These are phyloP conservation scores for Phorcus lineatus DNA, from an alignment of 2,888 invertebrate species.

Conservation along the genomic window DNA sequence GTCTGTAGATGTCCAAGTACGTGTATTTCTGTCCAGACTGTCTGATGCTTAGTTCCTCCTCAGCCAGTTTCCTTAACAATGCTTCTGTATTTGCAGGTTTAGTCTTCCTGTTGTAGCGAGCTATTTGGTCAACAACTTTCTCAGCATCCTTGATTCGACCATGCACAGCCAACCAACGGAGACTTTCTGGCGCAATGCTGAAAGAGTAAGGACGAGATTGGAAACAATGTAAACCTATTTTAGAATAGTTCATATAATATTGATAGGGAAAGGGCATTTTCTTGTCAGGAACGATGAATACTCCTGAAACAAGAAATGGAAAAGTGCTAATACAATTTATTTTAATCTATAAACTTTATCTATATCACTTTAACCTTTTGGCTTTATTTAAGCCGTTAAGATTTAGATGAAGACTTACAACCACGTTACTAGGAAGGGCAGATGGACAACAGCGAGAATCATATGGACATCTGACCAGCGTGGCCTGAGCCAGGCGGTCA, in stretches of 20 bases:
- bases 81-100: slow-evolving; percentile 39
- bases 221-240: no score
- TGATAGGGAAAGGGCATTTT: no score
- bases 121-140: slow-evolving; percentile 35
- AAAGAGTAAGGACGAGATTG: no score
- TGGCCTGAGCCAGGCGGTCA: not conserved
- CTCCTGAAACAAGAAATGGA: no score
- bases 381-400: no score
- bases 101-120: slow-evolving; percentile 38
- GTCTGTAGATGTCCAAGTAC: slow-evolving; percentile 53
- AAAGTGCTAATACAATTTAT: no score
- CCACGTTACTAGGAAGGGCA: not conserved
- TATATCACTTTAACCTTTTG: no score
- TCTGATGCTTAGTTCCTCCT: slow-evolving; percentile 18
- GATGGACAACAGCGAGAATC: not conserved
- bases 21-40: slow-evolving; percentile 47
- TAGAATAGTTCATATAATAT: no score
- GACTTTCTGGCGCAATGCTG: slow-evolving; percentile 56
- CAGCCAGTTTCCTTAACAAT: slow-evolving; percentile 23
- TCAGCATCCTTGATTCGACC: slow-evolving; percentile 38
- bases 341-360: no score
- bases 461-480: not conserved
- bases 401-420: not conserved
- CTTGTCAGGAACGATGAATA: no score
- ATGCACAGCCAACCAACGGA: slow-evolving; percentile 50